Evolutionary conservation across 2,888 invertebrate species (phyloP).

Genomic region (Mongoloraphidia duomilia): DNA sequence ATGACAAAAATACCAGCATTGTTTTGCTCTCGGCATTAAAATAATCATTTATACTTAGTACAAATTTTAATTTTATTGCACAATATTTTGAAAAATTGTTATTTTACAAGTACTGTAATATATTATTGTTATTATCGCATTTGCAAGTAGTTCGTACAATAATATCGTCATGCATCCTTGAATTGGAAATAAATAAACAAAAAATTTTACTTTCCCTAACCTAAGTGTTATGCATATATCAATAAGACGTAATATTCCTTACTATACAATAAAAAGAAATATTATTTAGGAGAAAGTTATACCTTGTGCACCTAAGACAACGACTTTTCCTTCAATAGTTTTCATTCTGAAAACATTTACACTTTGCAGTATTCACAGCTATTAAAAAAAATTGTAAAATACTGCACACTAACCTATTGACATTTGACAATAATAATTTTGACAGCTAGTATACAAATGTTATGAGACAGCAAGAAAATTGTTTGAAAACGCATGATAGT

Average conservation of each 20-base stretch:
- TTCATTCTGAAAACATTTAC: constrained; percentile 39
- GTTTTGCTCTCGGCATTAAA: no score
- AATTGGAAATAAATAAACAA: no score
- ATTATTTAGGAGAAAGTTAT: constrained; percentile 22
- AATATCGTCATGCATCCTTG: no score
- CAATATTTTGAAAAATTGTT: no score
- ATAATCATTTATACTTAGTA: no score
- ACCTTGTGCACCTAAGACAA: constrained; percentile 73
- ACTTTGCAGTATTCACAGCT: neutral
- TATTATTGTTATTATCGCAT: no score
- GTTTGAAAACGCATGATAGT: no score
- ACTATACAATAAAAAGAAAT: neutral
- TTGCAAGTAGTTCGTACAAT: no score
- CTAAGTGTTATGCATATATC: neutral
- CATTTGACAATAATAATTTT: neutral
- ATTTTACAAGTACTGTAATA: no score
- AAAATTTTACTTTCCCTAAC: neutral
- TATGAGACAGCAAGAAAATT: no score
- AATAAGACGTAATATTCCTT: neutral
- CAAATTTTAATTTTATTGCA: no score
- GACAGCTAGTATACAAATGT: neutral
- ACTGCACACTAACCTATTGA: neutral
- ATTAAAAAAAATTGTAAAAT: neutral
- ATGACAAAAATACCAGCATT: no score
- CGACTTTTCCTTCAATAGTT: constrained; percentile 70